A percentile compares a stretch with the other conserved stretches of the same genome.
Conservation (phyloP, 2,888 invertebrate species). For the Catocala nupta region DNA sequence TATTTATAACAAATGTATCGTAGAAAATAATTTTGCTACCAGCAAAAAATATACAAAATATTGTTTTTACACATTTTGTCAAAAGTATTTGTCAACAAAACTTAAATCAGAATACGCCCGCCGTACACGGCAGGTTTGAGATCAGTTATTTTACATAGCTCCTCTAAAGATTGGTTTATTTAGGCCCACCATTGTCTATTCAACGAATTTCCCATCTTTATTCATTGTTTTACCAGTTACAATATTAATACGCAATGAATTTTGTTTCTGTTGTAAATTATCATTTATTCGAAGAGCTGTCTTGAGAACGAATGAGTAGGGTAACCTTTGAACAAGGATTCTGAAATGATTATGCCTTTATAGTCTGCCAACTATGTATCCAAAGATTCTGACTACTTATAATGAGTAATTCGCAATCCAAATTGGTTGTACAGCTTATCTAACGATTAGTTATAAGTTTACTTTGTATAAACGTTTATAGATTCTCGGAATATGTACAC, state of each 20-base stretch:
- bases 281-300: conserved; percentile 55
- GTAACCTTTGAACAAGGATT: conserved; percentile 40
- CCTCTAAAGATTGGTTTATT: conserved; percentile 54
- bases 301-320: conserved; percentile 38
- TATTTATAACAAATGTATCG: too few relatives aligned
- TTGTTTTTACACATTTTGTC: too few relatives aligned
- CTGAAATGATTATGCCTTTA: conserved; percentile 20
- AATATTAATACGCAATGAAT: conserved; percentile 58
- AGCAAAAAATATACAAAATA: too few relatives aligned
- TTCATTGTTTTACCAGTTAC: conserved; percentile 54
- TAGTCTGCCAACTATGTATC: conserved; percentile 1
- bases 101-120: conserved; percentile 41
- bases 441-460: too few relatives aligned
- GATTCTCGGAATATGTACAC: too few relatives aligned
- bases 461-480: too few relatives aligned
- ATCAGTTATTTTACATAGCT: conserved; percentile 55
- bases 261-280: conserved; percentile 58
- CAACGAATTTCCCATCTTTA: conserved; percentile 58
- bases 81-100: not conserved
- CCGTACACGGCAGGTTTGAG: conserved; percentile 39
- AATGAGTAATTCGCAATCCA: too few relatives aligned
- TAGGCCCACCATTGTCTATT: conserved; percentile 51
- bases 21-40: too few relatives aligned
- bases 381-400: too few relatives aligned
- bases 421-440: too few relatives aligned